Conservation (phyloP, 2,888 invertebrate species). For the Vandiemenella viatica region DNA sequence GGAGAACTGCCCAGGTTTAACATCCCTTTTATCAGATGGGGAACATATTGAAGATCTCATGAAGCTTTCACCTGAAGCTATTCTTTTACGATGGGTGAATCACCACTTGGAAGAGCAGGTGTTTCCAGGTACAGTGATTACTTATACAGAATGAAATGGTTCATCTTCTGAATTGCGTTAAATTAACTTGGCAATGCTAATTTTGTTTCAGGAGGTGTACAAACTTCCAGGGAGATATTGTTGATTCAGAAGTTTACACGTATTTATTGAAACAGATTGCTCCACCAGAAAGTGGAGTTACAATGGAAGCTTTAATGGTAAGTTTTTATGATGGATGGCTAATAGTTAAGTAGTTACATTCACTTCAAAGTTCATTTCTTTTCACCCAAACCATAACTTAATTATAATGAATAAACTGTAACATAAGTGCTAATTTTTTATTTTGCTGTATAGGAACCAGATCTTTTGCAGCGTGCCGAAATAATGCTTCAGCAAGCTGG, state of each 20-base stretch:
- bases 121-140: conserved; percentile 36
- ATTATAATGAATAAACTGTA: neutral
- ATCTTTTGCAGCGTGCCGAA: conserved; percentile 70
- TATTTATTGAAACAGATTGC: conserved; percentile 90
- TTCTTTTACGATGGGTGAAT: conserved; percentile 96
- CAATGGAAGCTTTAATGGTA: conserved; percentile 66
- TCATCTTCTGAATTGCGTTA: no score
- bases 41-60: conserved; percentile 91
- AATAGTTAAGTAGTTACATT: no score
- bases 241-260: conserved; percentile 92
- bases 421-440: neutral
- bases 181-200: no score
- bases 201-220: conserved; percentile 52
- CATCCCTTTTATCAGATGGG: conserved; percentile 69
- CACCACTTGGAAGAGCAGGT: conserved; percentile 89
- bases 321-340: conserved; percentile 22
- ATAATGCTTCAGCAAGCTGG: conserved; percentile 93
- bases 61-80: conserved; percentile 89
- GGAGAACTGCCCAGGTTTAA: conserved; percentile 91
- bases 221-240: conserved; percentile 88
- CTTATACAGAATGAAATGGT: no score
- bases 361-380: no score
- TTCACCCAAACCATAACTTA: no score
- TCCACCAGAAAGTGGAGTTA: conserved; percentile 71
- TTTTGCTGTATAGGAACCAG: conserved; percentile 40